phyloP scores from a whole-genome alignment of 2,797 vertebrate genomes.

The Alauda arvensis region DNA sequence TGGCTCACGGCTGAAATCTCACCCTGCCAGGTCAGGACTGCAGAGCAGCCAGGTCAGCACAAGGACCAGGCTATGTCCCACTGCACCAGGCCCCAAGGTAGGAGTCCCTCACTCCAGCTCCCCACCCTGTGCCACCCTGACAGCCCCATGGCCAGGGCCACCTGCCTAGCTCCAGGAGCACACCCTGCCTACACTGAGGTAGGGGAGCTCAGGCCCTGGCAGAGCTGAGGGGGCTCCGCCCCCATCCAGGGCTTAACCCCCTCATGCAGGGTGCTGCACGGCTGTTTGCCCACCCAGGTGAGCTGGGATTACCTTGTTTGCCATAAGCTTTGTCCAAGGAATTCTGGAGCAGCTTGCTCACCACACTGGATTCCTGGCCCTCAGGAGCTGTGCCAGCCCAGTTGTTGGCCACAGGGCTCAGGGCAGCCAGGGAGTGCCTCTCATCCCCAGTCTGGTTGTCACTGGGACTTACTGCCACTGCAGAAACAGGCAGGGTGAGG shows the following conservation, averaged over 20 bases:
- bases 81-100: background rate
- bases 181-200: background rate
- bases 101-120: background rate
- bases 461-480: slow-evolving; percentile 56
- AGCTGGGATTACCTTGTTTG: slow-evolving; percentile 72
- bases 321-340: slow-evolving; percentile 88
- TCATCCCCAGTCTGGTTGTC: slow-evolving; percentile 71
- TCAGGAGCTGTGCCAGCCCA: slow-evolving; percentile 43
- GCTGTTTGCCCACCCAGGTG: background rate
- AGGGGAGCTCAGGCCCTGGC: background rate
- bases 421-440: slow-evolving; percentile 23
- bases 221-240: background rate
- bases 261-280: fast-evolving
- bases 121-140: background rate
- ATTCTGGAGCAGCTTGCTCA: slow-evolving; percentile 82
- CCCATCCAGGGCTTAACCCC: background rate
- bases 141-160: fast-evolving
- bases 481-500: background rate
- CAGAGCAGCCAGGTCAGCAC: background rate
- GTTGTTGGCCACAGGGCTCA: background rate
- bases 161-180: background rate
- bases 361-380: slow-evolving; percentile 68
- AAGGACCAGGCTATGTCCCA: background rate
- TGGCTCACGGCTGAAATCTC: background rate
- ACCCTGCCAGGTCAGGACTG: slow-evolving; percentile 2